These are phyloP conservation scores for Mesochorus sp. DNA, from an alignment of 2,888 invertebrate species.

Conservation along the genomic window DNA sequence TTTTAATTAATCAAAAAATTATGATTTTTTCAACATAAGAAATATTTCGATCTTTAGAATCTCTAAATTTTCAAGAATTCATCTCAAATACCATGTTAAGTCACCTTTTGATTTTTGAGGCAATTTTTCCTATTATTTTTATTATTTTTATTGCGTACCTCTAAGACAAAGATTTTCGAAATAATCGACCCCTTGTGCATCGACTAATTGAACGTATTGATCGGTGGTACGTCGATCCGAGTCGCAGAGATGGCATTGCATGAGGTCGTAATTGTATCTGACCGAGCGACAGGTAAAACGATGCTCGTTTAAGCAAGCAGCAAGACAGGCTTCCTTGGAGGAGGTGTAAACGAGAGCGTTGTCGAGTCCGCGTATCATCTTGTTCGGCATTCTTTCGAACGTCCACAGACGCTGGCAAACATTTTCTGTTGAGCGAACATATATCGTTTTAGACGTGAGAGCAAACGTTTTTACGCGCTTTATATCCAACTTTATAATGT, in stretches of 20 bases:
- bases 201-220: constrained; percentile 94
- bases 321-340: constrained; percentile 96
- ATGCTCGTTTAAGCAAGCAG: constrained; percentile 96
- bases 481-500: background rate
- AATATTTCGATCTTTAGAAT: too few species aligned
- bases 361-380: constrained; percentile 94
- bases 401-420: constrained; percentile 96
- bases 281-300: constrained; percentile 95
- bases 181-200: constrained; percentile 92
- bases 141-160: constrained; percentile 35
- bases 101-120: too few species aligned
- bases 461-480: background rate
- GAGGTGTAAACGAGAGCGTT: constrained; percentile 96
- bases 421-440: constrained; percentile 87
- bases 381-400: constrained; percentile 96
- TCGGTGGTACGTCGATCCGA: constrained; percentile 94
- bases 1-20: background rate
- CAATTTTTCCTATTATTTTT: background rate
- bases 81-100: too few species aligned
- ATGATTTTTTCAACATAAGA: too few species aligned
- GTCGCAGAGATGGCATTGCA: constrained; percentile 95
- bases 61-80: too few species aligned
- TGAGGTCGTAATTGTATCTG: constrained; percentile 96
- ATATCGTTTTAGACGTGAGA: too few species aligned
- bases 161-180: constrained; percentile 95